Percentiles rank a stretch among this genome's conserved stretches.
Conservation (phyloP, 2,113 vertebrate species). For the Barnardius zonarius region DNA sequence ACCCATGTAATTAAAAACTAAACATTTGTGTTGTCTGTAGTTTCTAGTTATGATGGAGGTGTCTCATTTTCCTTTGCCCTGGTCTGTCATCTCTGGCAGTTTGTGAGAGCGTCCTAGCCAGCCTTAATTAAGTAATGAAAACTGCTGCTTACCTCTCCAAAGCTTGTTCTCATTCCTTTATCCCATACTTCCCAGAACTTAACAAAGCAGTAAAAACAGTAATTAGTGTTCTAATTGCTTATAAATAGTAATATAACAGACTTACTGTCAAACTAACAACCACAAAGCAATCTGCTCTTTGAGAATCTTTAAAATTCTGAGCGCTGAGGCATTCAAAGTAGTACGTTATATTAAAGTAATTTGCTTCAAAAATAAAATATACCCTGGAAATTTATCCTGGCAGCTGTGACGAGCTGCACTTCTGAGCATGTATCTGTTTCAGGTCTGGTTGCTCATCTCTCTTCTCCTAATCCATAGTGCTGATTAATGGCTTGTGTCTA, state of each 20-base stretch:
- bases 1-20: not conserved
- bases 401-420: slow-evolving; percentile 31
- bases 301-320: slow-evolving; percentile 26
- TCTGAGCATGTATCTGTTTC: not conserved
- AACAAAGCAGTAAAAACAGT: slow-evolving; percentile 16
- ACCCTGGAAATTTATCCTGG: slow-evolving; percentile 8
- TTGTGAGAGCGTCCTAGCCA: not conserved
- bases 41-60: not conserved
- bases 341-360: slow-evolving; percentile 36
- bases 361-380: slow-evolving; percentile 6
- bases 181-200: not conserved
- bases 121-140: slow-evolving; percentile 16
- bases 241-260: slow-evolving; percentile 62
- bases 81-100: slow-evolving; percentile 3
- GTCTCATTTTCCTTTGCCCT: not conserved
- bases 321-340: not conserved
- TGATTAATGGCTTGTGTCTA: not conserved
- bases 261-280: slow-evolving; percentile 70
- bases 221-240: slow-evolving; percentile 37
- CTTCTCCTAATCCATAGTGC: not conserved
- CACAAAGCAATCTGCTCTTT: slow-evolving; percentile 52
- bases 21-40: not conserved
- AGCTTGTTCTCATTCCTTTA: not conserved
- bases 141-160: not conserved
- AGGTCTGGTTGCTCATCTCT: not conserved